A percentile compares a stretch with the other conserved stretches of the same genome.
Evolutionary conservation across 1,140 invertebrate genomes (phyloP).

Genomic region (Ceratitis capitata): DNA sequence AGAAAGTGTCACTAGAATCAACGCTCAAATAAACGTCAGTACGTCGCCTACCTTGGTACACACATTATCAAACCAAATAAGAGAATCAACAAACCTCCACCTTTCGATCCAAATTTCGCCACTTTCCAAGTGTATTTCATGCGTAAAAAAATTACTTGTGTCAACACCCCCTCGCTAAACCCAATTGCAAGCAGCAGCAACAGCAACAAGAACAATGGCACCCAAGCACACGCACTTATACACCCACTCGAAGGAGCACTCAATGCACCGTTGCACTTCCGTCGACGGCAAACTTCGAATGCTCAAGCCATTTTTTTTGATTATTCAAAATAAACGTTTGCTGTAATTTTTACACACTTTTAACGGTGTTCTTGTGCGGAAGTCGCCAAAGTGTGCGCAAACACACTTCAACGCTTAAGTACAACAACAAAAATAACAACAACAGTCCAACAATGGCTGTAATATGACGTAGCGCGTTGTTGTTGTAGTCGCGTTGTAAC

Average conservation of each 20-base stretch:
- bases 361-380: slow-evolving; percentile 31
- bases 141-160: no score
- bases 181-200: not conserved
- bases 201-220: not conserved
- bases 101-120: not conserved
- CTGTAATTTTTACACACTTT: not conserved
- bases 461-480: no score
- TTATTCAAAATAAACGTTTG: not conserved
- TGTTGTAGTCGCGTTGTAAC: no score
- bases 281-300: not conserved
- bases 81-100: not conserved
- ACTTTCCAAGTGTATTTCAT: not conserved
- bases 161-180: not conserved
- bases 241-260: slow-evolving; percentile 2
- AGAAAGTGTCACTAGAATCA: no score
- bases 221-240: not conserved
- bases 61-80: not conserved
- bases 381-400: slow-evolving; percentile 29
- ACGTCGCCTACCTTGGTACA: no score
- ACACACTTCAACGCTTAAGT: slow-evolving; percentile 29
- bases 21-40: no score
- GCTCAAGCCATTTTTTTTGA: not conserved
- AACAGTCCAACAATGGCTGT: not conserved
- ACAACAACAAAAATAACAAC: not conserved
- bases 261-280: slow-evolving; percentile 11